Base-by-base conservation (phyloP, 2,888 invertebrate species). In the Unio pictorum region DNA sequence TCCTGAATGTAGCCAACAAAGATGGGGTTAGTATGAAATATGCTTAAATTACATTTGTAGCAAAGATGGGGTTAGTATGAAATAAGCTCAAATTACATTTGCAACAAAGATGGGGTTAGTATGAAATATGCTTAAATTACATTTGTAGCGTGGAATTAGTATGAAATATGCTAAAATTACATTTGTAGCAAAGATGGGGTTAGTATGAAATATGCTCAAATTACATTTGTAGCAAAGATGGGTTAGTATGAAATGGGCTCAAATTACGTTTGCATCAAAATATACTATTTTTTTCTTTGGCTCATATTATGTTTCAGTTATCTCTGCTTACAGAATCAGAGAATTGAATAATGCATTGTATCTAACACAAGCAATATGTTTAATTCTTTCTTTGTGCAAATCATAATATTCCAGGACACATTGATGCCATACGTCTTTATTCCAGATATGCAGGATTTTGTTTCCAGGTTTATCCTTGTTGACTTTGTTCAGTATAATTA, bases 1-100 rank as follows among this genome's bases (percentile, higher is more conserved):
- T 96, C 30, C 91, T 96, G 65, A 95, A 97, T 86, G 95, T 95
- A 87, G 91, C 92, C 3, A 96, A 96, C 89, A 95, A 95, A 89
- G 95, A 95, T 89, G 95, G 95, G 87, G 96, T 96, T 90, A 92
- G 93, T 78, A 8, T 23, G 20, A n/a, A 34, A n/a, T 20, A 56
- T 67, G 45, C 45, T 45, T 3, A 45, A 45, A 45, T 8, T 45
- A 45, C 7, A 34, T 34, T 34, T 11, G 11, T 8, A 34, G 7
- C 5, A 34, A 34, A 34, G 23, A 23, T 23, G 23, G 23, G 23
- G 23, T 23, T 23, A 23, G 23, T 23, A 23, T 23, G 23, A 23
- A 23, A 23, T 23, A 23, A 23, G 23, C 23, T 23, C 23, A 23
- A 23, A 23, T 23, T 23, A 23, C 23, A 23, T 23, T 23, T 23